Base-by-base conservation (phyloP, 2,888 invertebrate species). In the Pristionchus arcanus region DNA sequence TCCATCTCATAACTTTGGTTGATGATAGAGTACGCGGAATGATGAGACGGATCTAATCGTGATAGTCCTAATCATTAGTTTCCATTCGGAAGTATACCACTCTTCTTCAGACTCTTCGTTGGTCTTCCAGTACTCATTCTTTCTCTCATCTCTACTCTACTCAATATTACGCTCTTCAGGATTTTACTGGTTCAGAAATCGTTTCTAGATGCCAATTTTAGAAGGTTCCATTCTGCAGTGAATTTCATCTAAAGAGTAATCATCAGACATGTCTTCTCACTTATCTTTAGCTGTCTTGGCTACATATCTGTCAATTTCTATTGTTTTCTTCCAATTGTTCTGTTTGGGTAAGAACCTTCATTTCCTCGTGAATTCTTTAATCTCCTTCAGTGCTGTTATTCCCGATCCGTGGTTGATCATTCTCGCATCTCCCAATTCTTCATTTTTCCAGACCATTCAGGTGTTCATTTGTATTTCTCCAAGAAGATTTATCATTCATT, bases 301-400 rank as follows among this genome's bases (percentile, higher is more conserved):
- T 87, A 71, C 53, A 68, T 87, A 53, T 71, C 74, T 34, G 87
- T 87, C 31, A 87, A 87, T 49, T 87, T 71, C 53, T 87, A 87
- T 21, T 87, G 87, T 42, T 87, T 71, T n/a, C 74, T 87, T 68
- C 87, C 87, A 15, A 87, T 87, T 28, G 71, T 59, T 34, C 21
- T 87, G 31, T 71, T 87, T 31, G 74, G 87, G 87, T 87, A 16
- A 49, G 71, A 31, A 16, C 15, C 15, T 16, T 49, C 53, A 16
- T 31, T 15, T n/a, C n/a, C 5, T 25, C 11, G 34, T 25, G 25
- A 11, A n/a, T 31, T 31, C 13, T 66, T 37, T 37, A 25, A 2
- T n/a, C 16, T 31, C 16, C 28, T 71, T 71, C 71, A 87, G 87
- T 31, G 28, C 34, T 7, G 49, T 59, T 15, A 71, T 87, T 31